phyloP scores from a whole-genome alignment of 1,140 invertebrate genomes.

The Streblospio benedicti region DNA sequence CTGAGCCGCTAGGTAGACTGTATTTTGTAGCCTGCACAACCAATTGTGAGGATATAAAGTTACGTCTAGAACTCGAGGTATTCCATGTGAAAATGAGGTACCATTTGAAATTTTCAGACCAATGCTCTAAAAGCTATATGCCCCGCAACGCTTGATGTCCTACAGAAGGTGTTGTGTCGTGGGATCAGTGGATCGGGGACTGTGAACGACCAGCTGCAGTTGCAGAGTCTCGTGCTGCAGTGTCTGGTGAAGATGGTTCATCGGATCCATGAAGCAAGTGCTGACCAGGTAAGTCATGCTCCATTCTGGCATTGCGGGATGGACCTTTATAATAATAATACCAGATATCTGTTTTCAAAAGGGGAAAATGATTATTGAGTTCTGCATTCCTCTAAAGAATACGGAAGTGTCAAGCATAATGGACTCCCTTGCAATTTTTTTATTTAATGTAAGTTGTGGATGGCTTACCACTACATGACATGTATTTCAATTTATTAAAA shows the following conservation, averaged over 20 bases:
- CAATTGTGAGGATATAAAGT: too few relatives aligned
- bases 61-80: too few relatives aligned
- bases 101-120: too few relatives aligned
- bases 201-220: slow-evolving; percentile 45
- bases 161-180: slow-evolving; percentile 44
- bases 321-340: background rate
- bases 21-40: too few relatives aligned
- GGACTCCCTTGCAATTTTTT: background rate
- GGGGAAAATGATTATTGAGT: background rate
- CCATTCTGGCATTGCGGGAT: background rate
- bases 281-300: slow-evolving; percentile 52
- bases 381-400: background rate
- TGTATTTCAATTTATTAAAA: background rate
- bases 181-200: slow-evolving; percentile 12
- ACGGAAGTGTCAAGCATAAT: background rate
- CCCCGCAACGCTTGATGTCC: slow-evolving; percentile 55
- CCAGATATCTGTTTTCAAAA: background rate
- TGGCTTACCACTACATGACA: background rate
- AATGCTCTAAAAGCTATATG: slow-evolving; percentile 57
- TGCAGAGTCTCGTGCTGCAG: slow-evolving; percentile 48
- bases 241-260: slow-evolving; percentile 55
- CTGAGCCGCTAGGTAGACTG: too few relatives aligned
- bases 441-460: background rate
- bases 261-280: slow-evolving; percentile 52
- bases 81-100: too few relatives aligned